phyloP scores from a whole-genome alignment of 2,888 invertebrate genomes.

The Beris chalybata region DNA sequence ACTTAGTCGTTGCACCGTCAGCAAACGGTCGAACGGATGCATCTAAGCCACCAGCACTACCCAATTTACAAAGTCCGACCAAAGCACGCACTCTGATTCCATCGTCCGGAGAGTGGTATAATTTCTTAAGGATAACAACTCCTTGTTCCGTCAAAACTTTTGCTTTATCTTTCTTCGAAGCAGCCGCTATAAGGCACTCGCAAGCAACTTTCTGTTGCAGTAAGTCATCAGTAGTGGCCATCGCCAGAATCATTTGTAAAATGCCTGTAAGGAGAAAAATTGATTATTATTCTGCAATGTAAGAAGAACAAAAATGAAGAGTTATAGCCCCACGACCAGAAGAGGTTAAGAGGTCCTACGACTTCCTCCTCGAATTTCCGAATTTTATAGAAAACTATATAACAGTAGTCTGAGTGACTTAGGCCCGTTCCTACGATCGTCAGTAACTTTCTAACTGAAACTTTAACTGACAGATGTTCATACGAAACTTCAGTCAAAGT shows the following conservation, averaged over 20 bases:
- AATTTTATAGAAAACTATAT: too few relatives aligned
- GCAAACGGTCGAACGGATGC: conserved; percentile 93
- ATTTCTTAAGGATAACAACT: conserved; percentile 86
- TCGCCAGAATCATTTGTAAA: conserved; percentile 93
- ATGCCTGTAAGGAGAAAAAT: conserved; percentile 58
- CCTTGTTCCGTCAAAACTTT: conserved; percentile 86
- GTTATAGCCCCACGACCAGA: too few relatives aligned
- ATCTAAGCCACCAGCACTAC: conserved; percentile 93
- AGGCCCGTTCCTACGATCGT: too few relatives aligned
- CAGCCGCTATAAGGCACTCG: conserved; percentile 95
- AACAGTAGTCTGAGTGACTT: too few relatives aligned
- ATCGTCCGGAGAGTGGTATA: conserved; percentile 90
- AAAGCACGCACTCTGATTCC: conserved; percentile 85
- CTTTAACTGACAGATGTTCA: too few relatives aligned
- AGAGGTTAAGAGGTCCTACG: too few relatives aligned
- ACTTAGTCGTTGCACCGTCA: conserved; percentile 88
- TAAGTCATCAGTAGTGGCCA: conserved; percentile 91
- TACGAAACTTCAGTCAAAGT: too few relatives aligned
- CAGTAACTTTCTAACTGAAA: too few relatives aligned
- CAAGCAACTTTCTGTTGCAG: conserved; percentile 93
- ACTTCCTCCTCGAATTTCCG: too few relatives aligned
- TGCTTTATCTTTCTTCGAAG: conserved; percentile 96
- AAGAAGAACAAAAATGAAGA: too few relatives aligned
- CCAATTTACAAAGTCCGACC: conserved; percentile 94
- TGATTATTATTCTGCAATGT: too few relatives aligned